phyloP scores from a whole-genome alignment of 2,113 vertebrate species.

The Corapipo altera region DNA sequence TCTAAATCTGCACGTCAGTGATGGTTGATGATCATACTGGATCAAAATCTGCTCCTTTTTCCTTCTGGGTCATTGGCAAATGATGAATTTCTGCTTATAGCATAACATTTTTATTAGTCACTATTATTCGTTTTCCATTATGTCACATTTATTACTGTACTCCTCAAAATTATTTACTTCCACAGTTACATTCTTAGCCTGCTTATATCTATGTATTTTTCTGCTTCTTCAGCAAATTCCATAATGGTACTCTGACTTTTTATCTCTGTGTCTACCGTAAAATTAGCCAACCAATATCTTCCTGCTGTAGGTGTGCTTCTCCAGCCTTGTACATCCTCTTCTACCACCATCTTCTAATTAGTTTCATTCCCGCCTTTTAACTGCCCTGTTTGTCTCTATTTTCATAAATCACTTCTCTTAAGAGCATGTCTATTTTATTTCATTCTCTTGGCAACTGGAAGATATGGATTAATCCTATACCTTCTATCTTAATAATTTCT shows the following conservation, averaged over 20 bases:
- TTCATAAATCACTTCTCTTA: neutral
- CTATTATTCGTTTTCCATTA: neutral
- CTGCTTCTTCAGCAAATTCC: neutral
- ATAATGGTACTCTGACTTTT: neutral
- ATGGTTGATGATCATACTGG: neutral
- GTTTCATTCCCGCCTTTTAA: neutral
- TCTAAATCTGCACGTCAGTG: neutral
- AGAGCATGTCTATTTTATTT: neutral
- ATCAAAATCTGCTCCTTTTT: neutral
- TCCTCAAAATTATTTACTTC: neutral
- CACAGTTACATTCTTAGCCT: neutral
- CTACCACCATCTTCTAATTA: neutral
- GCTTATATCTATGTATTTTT: rapidly evolving
- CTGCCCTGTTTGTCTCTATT: neutral
- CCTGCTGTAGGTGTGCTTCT: neutral
- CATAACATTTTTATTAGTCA: neutral
- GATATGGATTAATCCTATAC: neutral
- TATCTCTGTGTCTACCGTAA: neutral
- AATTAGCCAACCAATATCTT: neutral
- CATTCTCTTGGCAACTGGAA: neutral
- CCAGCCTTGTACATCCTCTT: neutral
- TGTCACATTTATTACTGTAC: neutral
- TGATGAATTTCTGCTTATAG: neutral
- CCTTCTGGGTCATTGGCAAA: neutral
- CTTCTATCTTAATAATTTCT: neutral